Percentiles rank a stretch among this genome's conserved stretches.
These are phyloP conservation scores for Colletes collaris DNA, from an alignment of 2,888 invertebrate genomes.

Conservation along the genomic window DNA sequence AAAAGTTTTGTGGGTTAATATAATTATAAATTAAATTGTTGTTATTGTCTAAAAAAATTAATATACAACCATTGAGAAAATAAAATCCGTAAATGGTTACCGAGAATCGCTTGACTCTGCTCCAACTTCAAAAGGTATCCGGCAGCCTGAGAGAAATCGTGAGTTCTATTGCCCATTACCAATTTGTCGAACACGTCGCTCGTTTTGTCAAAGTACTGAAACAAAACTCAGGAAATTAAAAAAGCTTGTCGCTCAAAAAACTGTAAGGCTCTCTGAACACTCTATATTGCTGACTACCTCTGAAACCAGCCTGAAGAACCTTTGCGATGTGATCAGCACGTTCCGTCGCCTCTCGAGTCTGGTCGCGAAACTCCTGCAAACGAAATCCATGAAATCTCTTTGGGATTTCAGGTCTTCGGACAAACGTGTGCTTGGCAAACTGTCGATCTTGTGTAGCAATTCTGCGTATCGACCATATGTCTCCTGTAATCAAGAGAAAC, in stretches of 20 bases:
- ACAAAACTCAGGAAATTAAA: constrained; percentile 10
- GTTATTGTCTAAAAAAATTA: background rate
- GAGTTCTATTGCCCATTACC: constrained; percentile 86
- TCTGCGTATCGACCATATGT: constrained; percentile 92
- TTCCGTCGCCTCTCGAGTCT: constrained; percentile 89
- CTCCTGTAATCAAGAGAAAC: constrained; percentile 83
- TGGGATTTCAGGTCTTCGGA: constrained; percentile 88
- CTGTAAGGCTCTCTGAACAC: no score
- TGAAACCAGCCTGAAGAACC: constrained; percentile 90
- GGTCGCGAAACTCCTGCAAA: constrained; percentile 90
- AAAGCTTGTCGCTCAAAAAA: no score
- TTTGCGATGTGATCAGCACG: constrained; percentile 89
- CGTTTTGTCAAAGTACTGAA: constrained; percentile 87
- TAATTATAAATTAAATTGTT: no score
- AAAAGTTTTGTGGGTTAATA: no score
- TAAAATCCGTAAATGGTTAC: constrained; percentile 78
- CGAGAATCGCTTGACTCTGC: constrained; percentile 86
- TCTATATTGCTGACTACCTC: constrained; percentile 83
- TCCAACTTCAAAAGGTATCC: constrained; percentile 85
- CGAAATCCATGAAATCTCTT: constrained; percentile 92
- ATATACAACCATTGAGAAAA: background rate
- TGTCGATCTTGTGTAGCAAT: constrained; percentile 88
- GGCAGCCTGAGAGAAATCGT: constrained; percentile 85
- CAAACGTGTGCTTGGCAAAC: constrained; percentile 83
- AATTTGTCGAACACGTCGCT: constrained; percentile 88